A percentile compares a stretch with the other conserved stretches of the same genome.
These are phyloP conservation scores for Lithophane socia DNA, from an alignment of 2,888 invertebrate species.

Conservation along the genomic window DNA sequence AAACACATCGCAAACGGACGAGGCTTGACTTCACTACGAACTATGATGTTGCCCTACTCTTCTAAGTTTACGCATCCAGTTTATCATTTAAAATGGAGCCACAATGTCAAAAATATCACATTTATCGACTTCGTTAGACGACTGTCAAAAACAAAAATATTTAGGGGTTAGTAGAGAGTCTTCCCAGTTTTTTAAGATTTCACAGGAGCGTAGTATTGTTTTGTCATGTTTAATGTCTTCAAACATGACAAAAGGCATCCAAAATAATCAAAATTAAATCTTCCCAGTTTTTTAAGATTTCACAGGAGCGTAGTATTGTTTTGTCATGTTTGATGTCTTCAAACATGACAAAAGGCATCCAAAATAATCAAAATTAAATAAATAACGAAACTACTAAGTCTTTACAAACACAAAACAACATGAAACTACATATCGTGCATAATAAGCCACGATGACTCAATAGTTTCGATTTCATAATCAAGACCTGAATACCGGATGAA, in stretches of 20 bases:
- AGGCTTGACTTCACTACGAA: conserved; percentile 55
- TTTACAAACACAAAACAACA: conserved; percentile 52
- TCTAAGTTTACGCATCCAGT: neutral
- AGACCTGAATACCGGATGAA: conserved; percentile 87
- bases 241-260: neutral
- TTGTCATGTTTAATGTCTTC: neutral
- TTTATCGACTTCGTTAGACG: neutral
- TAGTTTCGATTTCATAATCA: conserved; percentile 86
- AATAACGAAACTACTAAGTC: conserved; percentile 26
- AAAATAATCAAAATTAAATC: conserved; percentile 7
- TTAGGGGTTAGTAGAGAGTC: too few species aligned
- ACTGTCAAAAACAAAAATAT: neutral
- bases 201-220: neutral
- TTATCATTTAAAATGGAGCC: neutral
- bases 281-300: conserved; percentile 3
- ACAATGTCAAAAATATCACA: neutral
- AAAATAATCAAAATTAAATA: conserved; percentile 9
- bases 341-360: neutral
- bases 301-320: neutral
- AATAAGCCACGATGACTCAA: conserved; percentile 81
- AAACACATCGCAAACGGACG: conserved; percentile 71
- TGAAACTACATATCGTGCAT: conserved; percentile 72
- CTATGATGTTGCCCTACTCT: conserved; percentile 30
- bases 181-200: neutral
- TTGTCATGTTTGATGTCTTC: neutral